These are phyloP conservation scores for Punctoribates punctum DNA, from an alignment of 2,888 invertebrate genomes.

Conservation along the genomic window DNA sequence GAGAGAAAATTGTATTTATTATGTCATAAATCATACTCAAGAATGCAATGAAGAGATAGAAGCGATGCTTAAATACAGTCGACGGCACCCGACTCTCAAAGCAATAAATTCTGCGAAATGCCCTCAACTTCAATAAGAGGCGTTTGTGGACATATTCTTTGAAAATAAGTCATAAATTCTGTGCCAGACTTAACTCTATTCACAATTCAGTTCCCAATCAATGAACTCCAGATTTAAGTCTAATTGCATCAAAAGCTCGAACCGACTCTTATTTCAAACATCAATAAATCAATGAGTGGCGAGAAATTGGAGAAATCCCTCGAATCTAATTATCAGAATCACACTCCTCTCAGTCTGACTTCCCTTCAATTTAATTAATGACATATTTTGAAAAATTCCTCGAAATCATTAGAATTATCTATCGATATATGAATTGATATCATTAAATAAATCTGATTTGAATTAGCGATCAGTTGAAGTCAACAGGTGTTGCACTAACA, in stretches of 20 bases:
- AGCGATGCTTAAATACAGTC: neutral
- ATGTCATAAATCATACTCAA: slow-evolving; percentile 34
- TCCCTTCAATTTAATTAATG: too few relatives aligned
- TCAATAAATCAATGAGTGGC: slow-evolving; percentile 17
- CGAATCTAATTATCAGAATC: slow-evolving; percentile 7
- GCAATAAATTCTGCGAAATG: slow-evolving; percentile 25
- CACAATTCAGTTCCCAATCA: neutral
- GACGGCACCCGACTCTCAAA: slow-evolving; percentile 11
- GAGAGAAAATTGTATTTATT: slow-evolving; percentile 21
- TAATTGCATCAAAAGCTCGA: slow-evolving; percentile 4
- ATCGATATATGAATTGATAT: neutral
- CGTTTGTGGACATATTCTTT: slow-evolving; percentile 9
- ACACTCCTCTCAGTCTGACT: neutral
- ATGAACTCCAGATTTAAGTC: slow-evolving; percentile 10
- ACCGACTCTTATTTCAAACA: neutral
- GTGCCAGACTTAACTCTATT: neutral
- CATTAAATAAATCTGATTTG: neutral
- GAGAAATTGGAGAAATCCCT: neutral
- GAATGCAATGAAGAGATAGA: slow-evolving; percentile 2
- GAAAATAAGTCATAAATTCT: slow-evolving; percentile 23
- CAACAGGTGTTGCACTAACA: slow-evolving; percentile 28
- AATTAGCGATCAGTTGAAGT: slow-evolving; percentile 5
- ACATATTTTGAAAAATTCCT: too few relatives aligned
- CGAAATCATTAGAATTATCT: too few relatives aligned
- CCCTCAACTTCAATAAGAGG: neutral